Conservation (phyloP, 2,113 vertebrate genomes). For the Narcine bancroftii region DNA sequence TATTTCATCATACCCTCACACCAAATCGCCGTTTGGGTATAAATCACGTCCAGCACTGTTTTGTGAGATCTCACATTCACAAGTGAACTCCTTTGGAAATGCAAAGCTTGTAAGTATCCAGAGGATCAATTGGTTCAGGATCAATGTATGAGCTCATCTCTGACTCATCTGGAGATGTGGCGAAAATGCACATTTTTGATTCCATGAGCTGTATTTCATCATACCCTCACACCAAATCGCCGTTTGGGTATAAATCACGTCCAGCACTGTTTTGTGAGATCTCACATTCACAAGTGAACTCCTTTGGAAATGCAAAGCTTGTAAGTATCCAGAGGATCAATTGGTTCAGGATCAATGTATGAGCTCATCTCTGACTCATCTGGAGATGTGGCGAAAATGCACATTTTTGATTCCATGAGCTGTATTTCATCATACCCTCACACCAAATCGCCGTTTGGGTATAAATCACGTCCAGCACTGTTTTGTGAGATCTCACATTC, state of each 20-base stretch:
- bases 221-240: background rate
- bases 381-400: too few relatives aligned
- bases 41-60: background rate
- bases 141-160: background rate
- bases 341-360: background rate
- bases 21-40: too few relatives aligned
- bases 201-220: background rate
- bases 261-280: background rate
- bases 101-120: background rate
- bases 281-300: background rate
- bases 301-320: background rate
- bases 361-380: background rate
- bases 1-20: background rate
- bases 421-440: background rate
- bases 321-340: background rate
- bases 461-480: background rate
- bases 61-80: background rate
- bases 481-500: background rate
- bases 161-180: too few relatives aligned
- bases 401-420: background rate
- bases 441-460: too few relatives aligned
- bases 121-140: background rate
- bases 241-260: too few relatives aligned
- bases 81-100: background rate
- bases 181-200: background rate